These are phyloP conservation scores for Diceros bicornis DNA, from an alignment of 2,797 vertebrate genomes.

Conservation along the genomic window DNA sequence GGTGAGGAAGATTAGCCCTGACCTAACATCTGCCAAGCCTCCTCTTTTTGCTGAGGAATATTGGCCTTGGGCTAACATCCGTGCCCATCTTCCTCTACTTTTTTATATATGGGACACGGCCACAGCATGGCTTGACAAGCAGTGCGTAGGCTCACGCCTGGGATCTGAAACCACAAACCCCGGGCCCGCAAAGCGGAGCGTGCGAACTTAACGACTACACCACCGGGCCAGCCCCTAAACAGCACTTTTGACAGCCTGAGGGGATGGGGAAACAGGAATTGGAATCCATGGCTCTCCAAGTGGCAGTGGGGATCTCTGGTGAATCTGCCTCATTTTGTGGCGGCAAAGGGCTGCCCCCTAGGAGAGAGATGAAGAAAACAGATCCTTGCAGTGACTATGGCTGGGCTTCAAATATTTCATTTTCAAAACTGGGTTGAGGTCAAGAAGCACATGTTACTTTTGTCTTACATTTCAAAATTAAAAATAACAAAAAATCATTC, in stretches of 20 bases:
- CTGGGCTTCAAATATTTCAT: neutral
- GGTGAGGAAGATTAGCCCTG: no score
- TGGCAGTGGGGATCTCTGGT: neutral
- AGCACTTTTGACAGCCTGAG: neutral
- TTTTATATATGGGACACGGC: no score
- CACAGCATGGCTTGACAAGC: no score
- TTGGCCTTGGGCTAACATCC: no score
- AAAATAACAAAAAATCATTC: neutral
- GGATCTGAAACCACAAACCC: no score
- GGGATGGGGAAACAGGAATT: neutral
- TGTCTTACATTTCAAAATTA: slow-evolving; percentile 60
- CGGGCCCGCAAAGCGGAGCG: no score
- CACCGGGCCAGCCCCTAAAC: neutral
- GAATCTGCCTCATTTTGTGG: neutral
- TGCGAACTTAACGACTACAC: no score
- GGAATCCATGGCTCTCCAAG: neutral
- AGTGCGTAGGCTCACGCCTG: no score
- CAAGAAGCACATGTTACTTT: neutral
- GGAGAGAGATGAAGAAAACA: neutral
- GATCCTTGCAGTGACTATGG: neutral
- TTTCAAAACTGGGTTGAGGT: neutral
- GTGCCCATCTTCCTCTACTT: no score
- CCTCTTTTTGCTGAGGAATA: no score
- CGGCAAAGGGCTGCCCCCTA: neutral
- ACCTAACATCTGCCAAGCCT: no score